Base-by-base conservation (phyloP, 2,797 vertebrate genomes). In the Lagodon rhomboides region DNA sequence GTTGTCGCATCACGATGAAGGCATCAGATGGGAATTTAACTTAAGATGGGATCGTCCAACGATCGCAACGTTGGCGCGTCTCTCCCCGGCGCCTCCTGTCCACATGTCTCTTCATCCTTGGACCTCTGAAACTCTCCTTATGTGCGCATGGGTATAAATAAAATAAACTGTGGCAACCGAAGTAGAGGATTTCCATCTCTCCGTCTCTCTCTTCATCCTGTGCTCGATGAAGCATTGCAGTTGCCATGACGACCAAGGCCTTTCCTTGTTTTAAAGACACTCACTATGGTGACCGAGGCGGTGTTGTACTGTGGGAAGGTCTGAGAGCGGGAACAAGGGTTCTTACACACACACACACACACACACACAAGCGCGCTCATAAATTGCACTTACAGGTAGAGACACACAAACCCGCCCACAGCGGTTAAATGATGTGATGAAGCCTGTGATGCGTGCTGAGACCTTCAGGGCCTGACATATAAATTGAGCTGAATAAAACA, bases 161-260 rank as follows among this genome's bases (percentile, higher is more conserved):
- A 3, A 1, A 75, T 10, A 6, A 72, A 75, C 46, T 49, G 60
- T 7, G 4, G 44, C 27, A 68, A 73, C 16, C 17, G 16, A 20
- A 53, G 77, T 55, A 2, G 15, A 78, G 61, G 69, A 79, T 73
- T 66, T 83, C 75, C 74, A 71, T 66, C 54, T 34, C 63, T 60
- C 43, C 3, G 11, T 53, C n/a, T 67, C 47, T 34, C 49, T 65
- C 56, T 59, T 49, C 62, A 53, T 71, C 58, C 56, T n/a, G 72
- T 66, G 84, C 77, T 86, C 74, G 74, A 23, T 68, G 65, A 93
- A 80, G 86, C 88, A 90, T 89, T 82, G 77, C 90, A 86, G 94
- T 96, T 95, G 58, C 93, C 85, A 91, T 93, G 93, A 69, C 82
- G 71, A 95, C 93, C 93, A 95, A 94, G 93, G 92, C 60, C 88